Evolutionary conservation across 1,140 invertebrate species (phyloP).

Genomic region (Mycetomoellerius zeteki): DNA sequence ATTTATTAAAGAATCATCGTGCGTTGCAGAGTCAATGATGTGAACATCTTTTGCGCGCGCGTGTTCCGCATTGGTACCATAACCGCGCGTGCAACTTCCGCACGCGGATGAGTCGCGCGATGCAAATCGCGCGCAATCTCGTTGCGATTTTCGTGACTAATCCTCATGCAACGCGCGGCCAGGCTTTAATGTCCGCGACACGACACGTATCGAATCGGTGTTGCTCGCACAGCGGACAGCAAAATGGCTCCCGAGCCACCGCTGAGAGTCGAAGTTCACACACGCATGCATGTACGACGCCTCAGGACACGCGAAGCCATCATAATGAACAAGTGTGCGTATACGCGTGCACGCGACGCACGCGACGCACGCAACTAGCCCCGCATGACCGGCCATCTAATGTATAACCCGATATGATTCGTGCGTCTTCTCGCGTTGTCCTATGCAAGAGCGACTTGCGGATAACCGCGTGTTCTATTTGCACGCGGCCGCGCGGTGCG

Average conservation of each 20-base stretch:
- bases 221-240: constrained; percentile 75
- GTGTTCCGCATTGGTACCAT: background rate
- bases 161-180: constrained; percentile 19
- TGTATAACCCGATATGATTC: constrained; percentile 43
- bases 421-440: constrained; percentile 8
- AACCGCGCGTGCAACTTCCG: background rate
- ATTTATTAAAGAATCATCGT: background rate
- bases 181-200: constrained; percentile 64
- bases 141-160: constrained; percentile 52
- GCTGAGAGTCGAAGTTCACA: constrained; percentile 66
- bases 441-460: background rate
- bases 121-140: constrained; percentile 45
- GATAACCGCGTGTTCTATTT: constrained; percentile 44
- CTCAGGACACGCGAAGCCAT: constrained; percentile 79
- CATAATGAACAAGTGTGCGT: constrained; percentile 70
- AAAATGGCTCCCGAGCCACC: constrained; percentile 81
- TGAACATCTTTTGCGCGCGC: background rate
- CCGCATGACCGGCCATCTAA: constrained; percentile 30
- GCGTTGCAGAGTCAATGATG: background rate
- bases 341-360: constrained; percentile 62
- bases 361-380: constrained; percentile 57
- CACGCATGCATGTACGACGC: constrained; percentile 63
- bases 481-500: constrained; percentile 19
- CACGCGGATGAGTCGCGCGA: background rate
- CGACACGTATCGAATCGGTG: constrained; percentile 71